Conservation (phyloP, 2,888 invertebrate genomes). For the Frankliniella fusca region DNA sequence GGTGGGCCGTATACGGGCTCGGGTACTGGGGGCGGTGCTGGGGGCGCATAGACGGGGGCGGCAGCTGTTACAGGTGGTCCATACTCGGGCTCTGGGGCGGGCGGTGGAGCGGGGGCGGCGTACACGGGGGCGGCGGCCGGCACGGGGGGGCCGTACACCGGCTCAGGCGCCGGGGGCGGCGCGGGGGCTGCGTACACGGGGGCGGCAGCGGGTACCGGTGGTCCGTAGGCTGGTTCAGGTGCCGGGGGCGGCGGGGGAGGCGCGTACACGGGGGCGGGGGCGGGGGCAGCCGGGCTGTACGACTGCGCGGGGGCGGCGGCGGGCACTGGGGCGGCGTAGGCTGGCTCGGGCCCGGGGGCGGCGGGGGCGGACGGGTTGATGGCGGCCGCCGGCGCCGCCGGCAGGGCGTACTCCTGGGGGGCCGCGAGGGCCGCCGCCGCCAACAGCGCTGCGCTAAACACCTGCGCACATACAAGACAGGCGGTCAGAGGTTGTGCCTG, state of each 20-base stretch:
- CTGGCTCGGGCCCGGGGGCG: neutral
- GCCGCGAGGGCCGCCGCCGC: neutral
- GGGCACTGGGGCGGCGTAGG: neutral
- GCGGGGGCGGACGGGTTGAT: neutral
- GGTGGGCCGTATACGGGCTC: neutral
- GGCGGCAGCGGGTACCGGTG: neutral
- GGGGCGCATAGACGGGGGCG: neutral
- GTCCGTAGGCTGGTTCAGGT: neutral
- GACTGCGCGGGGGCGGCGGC: neutral
- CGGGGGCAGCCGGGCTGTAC: neutral
- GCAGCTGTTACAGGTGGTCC: neutral
- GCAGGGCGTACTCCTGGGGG: constrained; percentile 1
- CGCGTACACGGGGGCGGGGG: neutral
- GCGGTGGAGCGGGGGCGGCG: neutral
- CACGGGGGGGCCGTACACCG: neutral
- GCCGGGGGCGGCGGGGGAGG: neutral
- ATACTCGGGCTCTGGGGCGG: neutral
- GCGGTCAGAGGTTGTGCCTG: neutral
- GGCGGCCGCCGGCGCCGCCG: neutral
- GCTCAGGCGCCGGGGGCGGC: neutral
- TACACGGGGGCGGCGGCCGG: neutral
- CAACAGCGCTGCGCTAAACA: neutral
- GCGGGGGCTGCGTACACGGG: neutral
- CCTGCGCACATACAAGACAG: neutral
- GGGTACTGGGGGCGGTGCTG: neutral